Base-by-base conservation (phyloP, 2,888 invertebrate genomes). In the Tinea pellionella region DNA sequence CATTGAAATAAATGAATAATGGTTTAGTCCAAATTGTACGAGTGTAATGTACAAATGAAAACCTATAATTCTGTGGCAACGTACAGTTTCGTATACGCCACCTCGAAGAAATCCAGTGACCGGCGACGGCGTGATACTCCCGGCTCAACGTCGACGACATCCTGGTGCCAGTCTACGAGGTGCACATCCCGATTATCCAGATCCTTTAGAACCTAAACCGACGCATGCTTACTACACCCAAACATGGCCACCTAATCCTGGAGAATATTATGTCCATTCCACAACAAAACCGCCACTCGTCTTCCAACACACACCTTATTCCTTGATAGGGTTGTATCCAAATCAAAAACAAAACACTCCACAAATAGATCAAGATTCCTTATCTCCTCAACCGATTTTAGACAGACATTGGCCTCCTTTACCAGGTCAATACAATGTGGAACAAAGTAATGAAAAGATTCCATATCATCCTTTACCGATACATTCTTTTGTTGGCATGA, bases 91-190 rank as follows among this genome's bases (percentile, higher is more conserved):
- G 67, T 85, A 78, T 78, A 70, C 73, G 69, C 86, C 82, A 74
- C 84, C 89, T 87, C 85, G 87, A 81, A 89, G 90, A 85, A 90
- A 90, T 73, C 90, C 90, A 68, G 90, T 90, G 81, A 90, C 90
- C 69, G 90, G 90, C 72, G 89, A 89, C 73, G 90, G 90, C 71
- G 85, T 90, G 75, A 73, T 74, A 71, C 73, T 89, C 78, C 85
- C 83, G 77, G 87, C 86, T 70, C 78, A 69, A 74, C 82, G 88
- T 63, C 83, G 88, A 68, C 78, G 82, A 73, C 82, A 83, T 73
- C 81, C 88, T 63, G 81, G 75, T 67, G 79, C 79, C 78, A 71
- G 77, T 76, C 78, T 74, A 76, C 81, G 86, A 88, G 88, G 87
- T 88, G 87, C 86, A 72, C 75, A 77, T 77, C 77, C 78, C 74